A percentile compares a stretch with the other conserved stretches of the same genome.
Evolutionary conservation across 2,113 vertebrate genomes (phyloP).

Genomic region (Sceloporus undulatus): DNA sequence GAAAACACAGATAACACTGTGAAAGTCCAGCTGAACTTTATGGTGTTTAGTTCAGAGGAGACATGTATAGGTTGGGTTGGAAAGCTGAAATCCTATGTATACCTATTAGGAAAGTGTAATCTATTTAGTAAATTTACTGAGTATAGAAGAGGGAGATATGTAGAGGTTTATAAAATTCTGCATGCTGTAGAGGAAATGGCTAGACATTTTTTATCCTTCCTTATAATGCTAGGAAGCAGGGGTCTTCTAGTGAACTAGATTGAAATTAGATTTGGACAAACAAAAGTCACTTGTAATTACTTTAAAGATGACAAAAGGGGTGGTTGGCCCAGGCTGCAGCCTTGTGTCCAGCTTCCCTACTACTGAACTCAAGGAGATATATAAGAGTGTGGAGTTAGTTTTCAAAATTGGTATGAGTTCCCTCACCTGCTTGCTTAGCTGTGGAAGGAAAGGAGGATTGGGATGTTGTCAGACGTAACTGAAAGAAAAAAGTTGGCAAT

Average conservation of each 20-base stretch:
- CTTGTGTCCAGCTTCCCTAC: background rate
- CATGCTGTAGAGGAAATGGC: background rate
- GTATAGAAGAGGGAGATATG: no score
- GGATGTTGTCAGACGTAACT: no score
- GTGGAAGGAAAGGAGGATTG: no score
- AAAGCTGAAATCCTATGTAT: background rate
- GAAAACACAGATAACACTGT: no score
- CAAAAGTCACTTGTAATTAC: background rate
- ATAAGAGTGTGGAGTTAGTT: no score
- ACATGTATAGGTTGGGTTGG: background rate
- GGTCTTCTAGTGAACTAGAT: background rate
- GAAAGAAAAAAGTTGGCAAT: no score
- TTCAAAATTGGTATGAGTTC: no score
- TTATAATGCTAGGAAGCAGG: background rate
- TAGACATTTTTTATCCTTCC: background rate
- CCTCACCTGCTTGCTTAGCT: no score
- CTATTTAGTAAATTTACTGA: background rate
- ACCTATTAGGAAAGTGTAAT: background rate
- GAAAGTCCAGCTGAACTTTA: background rate
- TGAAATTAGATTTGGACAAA: background rate
- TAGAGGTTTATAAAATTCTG: background rate
- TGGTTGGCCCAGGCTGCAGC: background rate
- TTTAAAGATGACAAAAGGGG: background rate
- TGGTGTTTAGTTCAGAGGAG: background rate
- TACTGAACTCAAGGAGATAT: background rate